A percentile compares a stretch with the other conserved stretches of the same genome.
Conservation (phyloP, 2,888 invertebrate genomes). For the Bembecia ichneumoniformis region DNA sequence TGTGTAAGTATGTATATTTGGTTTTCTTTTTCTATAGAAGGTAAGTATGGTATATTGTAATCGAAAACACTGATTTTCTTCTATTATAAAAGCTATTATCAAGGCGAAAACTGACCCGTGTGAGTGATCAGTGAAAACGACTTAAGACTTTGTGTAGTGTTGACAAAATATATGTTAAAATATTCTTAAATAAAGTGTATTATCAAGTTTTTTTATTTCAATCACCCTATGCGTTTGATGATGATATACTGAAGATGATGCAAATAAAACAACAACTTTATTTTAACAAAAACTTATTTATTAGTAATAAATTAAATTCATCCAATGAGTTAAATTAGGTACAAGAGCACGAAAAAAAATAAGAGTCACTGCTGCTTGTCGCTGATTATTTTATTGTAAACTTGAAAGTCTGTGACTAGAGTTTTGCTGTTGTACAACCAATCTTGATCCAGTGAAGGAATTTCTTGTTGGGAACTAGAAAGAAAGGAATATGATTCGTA, state of each 20-base stretch:
- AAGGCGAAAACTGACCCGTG: slow-evolving; percentile 56
- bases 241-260: not conserved
- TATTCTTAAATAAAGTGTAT: too few species aligned
- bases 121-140: slow-evolving; percentile 46
- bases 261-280: too few species aligned
- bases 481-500: not conserved
- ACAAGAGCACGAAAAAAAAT: too few species aligned
- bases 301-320: too few species aligned
- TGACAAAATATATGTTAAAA: too few species aligned
- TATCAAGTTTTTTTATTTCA: not conserved
- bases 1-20: too few species aligned
- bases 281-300: too few species aligned
- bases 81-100: slow-evolving; percentile 57
- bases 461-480: slow-evolving; percentile 44
- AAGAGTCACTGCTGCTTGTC: not conserved
- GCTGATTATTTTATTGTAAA: slow-evolving; percentile 58
- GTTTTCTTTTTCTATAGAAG: too few species aligned
- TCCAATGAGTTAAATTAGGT: too few species aligned
- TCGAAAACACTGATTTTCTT: too few species aligned
- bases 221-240: not conserved
- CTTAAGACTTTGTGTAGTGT: not conserved
- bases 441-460: slow-evolving; percentile 44
- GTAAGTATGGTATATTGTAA: too few species aligned
- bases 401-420: slow-evolving; percentile 57
- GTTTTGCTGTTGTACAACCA: slow-evolving; percentile 57